Evolutionary conservation across 2,113 vertebrate genomes (phyloP), one percentile per base, ranked within the genome.

Genomic region (Neotragus pygmaeus): DNA sequence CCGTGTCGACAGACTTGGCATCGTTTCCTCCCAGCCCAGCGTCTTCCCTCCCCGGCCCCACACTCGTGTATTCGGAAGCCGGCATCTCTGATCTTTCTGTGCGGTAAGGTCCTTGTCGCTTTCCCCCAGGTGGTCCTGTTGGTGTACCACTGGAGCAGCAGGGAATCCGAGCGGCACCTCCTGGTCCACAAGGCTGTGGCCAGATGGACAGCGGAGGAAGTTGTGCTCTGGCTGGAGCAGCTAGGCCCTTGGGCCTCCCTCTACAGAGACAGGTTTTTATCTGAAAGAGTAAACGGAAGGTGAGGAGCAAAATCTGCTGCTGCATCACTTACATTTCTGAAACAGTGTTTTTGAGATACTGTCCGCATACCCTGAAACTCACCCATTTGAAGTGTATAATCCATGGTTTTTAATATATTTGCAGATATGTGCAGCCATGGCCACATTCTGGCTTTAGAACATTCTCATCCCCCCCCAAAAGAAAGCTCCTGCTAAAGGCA

Each of bases 221-320:
- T 99, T 30, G 98, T 99, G 45, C 98, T 99, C 80, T 99, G 99
- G 99, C 98, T 99, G 88, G 99, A 99, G 70, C 98, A 99, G 88
- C 96, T 99, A 97, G 99, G 99, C 15, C 99, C 99, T 0, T 99
- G 99, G 99, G 98, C 99, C n/a, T 99, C 98, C 86, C 99, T 98
- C 85, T 99, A 99, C 97, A 99, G 98, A 92, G 99, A 99, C n/a
- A 97, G 98, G 51, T 99, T 99, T 98, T 98, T 99, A 86, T 97
- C 98, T 78, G 99, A 99, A 97, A 99, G 99, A 62, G 99, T 99
- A 57, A 99, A 99, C 78, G 99, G 99, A 98, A 99, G 99, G 99
- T 99, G 96, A 98, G 98, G 55, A 53, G 15, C 60, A 64, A 60
- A 62, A 9, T 17, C 51, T 53, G 43, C 43, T 43, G 43, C 43